phyloP scores from a whole-genome alignment of 35 echinoderm and acorn worm species.

The Diadema setosum region DNA sequence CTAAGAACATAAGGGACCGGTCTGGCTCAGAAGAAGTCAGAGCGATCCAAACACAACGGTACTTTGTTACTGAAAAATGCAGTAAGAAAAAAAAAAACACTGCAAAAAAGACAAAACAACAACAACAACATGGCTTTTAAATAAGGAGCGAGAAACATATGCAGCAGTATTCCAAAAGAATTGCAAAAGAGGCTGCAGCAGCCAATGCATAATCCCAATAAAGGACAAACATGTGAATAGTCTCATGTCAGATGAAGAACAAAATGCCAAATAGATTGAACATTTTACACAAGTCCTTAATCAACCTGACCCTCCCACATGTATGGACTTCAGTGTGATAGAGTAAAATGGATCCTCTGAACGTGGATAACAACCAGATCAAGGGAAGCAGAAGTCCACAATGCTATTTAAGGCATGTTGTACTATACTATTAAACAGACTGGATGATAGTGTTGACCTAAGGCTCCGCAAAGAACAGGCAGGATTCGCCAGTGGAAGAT shows the following conservation, averaged over 20 bases:
- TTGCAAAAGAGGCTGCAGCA: background rate
- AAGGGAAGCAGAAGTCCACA: background rate
- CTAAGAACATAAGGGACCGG: background rate
- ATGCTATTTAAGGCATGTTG: slow-evolving; percentile 23
- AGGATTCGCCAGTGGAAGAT: slow-evolving; percentile 1
- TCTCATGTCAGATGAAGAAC: background rate
- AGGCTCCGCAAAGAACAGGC: slow-evolving; percentile 16
- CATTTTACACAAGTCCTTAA: slow-evolving; percentile 24
- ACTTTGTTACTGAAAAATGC: background rate
- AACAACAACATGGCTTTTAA: background rate
- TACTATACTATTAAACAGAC: background rate
- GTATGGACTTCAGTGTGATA: background rate
- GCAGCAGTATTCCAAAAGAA: too few relatives aligned
- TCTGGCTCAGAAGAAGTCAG: background rate
- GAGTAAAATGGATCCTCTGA: background rate
- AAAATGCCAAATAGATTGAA: background rate
- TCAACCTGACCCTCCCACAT: background rate
- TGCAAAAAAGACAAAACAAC: background rate
- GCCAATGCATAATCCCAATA: background rate
- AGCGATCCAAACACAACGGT: background rate
- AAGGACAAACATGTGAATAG: slow-evolving; percentile 5
- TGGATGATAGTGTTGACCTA: background rate
- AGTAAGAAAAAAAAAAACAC: background rate
- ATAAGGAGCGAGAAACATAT: background rate
- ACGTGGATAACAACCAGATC: background rate